phyloP scores from a whole-genome alignment of 2,888 invertebrate species.

The Troides aeacus region DNA sequence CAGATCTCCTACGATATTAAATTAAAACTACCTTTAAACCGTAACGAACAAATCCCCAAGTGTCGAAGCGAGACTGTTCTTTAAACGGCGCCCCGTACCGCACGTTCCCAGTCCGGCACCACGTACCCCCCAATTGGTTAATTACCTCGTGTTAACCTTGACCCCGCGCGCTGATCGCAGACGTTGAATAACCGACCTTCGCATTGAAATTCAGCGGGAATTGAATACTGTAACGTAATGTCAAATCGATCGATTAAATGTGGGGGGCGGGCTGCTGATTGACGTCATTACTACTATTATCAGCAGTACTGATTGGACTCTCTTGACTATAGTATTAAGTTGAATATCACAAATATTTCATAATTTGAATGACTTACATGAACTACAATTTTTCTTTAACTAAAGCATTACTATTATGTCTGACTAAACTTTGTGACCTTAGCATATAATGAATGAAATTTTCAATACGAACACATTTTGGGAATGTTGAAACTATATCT shows the following conservation, averaged over 20 bases:
- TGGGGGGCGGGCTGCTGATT: background rate
- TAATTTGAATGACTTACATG: too few species aligned
- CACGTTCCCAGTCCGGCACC: background rate
- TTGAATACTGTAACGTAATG: conserved; percentile 18
- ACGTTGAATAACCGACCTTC: conserved; percentile 41
- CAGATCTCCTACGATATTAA: too few species aligned
- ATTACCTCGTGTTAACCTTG: conserved; percentile 35
- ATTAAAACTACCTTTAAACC: background rate
- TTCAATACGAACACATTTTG: too few species aligned
- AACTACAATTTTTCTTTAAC: too few species aligned
- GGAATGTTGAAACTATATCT: too few species aligned
- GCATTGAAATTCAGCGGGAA: conserved; percentile 30
- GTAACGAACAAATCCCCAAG: background rate
- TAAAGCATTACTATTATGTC: too few species aligned
- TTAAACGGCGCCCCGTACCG: background rate
- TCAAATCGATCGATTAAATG: conserved; percentile 17
- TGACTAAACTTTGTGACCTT: too few species aligned
- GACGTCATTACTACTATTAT: conserved; percentile 3
- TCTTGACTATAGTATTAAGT: too few species aligned
- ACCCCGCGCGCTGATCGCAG: conserved; percentile 38
- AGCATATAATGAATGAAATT: too few species aligned
- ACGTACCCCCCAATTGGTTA: conserved; percentile 23
- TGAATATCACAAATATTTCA: too few species aligned
- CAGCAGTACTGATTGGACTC: too few species aligned
- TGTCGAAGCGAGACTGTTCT: background rate